Evolutionary conservation across 1,140 invertebrate genomes (phyloP).

Genomic region (Zaprionus ornatus): DNA sequence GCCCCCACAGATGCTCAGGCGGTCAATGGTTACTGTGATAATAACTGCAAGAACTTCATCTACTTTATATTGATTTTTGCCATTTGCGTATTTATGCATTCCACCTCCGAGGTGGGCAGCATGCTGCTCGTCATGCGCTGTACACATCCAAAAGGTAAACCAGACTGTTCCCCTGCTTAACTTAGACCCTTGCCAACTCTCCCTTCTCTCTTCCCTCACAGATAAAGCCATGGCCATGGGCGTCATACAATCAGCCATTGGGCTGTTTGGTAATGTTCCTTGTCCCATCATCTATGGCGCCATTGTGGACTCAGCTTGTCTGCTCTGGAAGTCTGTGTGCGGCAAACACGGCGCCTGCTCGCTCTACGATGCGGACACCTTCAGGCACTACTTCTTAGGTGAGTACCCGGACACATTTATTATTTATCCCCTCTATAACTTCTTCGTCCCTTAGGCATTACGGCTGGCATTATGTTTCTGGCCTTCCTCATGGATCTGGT

Average conservation of each 20-base stretch:
- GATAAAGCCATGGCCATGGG: slow-evolving; percentile 98
- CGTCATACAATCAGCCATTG: slow-evolving; percentile 96
- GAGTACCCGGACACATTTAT: slow-evolving; percentile 49
- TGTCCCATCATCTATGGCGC: slow-evolving; percentile 96
- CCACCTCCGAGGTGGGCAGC: slow-evolving; percentile 95
- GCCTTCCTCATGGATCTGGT: slow-evolving; percentile 93
- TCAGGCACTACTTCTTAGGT: slow-evolving; percentile 95
- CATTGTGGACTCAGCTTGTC: slow-evolving; percentile 95
- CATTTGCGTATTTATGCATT: slow-evolving; percentile 95
- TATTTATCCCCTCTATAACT: not conserved
- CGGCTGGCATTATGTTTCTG: slow-evolving; percentile 90
- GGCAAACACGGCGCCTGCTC: slow-evolving; percentile 92
- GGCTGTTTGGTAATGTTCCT: slow-evolving; percentile 96
- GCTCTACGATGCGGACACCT: slow-evolving; percentile 92
- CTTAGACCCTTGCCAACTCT: too few relatives aligned
- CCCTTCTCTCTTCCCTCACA: slow-evolving; percentile 21
- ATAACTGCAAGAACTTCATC: slow-evolving; percentile 91
- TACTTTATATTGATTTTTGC: slow-evolving; percentile 94
- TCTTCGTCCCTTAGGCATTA: slow-evolving; percentile 87
- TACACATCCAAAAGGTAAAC: slow-evolving; percentile 90
- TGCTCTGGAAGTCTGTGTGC: slow-evolving; percentile 93
- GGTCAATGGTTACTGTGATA: slow-evolving; percentile 90
- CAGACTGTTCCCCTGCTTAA: too few relatives aligned
- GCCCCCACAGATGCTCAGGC: slow-evolving; percentile 77
- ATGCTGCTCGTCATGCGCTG: slow-evolving; percentile 95